Evolutionary conservation across 2,888 invertebrate species (phyloP).

Genomic region (Limnephilus lunatus): DNA sequence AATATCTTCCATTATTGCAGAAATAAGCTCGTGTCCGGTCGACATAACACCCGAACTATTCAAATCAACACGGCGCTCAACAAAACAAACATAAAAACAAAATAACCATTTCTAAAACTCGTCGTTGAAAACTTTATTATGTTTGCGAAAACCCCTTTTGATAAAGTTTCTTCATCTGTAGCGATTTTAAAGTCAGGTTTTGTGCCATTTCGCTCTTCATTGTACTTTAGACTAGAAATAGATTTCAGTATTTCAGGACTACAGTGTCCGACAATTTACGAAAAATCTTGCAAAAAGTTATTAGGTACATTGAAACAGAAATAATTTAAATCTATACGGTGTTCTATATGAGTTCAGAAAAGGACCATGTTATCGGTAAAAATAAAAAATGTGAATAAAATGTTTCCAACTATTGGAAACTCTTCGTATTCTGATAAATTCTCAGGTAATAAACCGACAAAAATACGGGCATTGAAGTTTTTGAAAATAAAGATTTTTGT

Average conservation of each 20-base stretch:
- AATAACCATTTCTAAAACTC: not conserved
- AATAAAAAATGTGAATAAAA: not conserved
- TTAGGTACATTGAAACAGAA: not conserved
- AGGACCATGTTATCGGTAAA: not conserved
- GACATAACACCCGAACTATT: conserved; percentile 3
- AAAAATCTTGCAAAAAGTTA: not conserved
- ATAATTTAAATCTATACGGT: not conserved
- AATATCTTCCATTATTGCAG: conserved; percentile 36
- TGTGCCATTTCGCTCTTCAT: conserved; percentile 23
- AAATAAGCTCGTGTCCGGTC: conserved; percentile 30
- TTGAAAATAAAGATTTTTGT: no score
- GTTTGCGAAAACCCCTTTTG: not conserved
- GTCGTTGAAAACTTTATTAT: not conserved
- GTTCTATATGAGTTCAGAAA: no score
- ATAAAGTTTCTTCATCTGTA: not conserved
- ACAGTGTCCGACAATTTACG: not conserved
- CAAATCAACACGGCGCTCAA: not conserved
- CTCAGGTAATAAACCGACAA: no score
- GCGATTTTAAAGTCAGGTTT: not conserved
- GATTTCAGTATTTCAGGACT: conserved; percentile 16
- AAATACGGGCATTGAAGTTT: no score
- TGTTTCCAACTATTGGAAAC: no score
- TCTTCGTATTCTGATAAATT: no score
- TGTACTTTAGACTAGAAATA: conserved; percentile 27
- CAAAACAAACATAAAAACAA: not conserved